These are phyloP conservation scores for Drosophila micromelanica DNA, from an alignment of 1,140 invertebrate genomes.

Conservation along the genomic window DNA sequence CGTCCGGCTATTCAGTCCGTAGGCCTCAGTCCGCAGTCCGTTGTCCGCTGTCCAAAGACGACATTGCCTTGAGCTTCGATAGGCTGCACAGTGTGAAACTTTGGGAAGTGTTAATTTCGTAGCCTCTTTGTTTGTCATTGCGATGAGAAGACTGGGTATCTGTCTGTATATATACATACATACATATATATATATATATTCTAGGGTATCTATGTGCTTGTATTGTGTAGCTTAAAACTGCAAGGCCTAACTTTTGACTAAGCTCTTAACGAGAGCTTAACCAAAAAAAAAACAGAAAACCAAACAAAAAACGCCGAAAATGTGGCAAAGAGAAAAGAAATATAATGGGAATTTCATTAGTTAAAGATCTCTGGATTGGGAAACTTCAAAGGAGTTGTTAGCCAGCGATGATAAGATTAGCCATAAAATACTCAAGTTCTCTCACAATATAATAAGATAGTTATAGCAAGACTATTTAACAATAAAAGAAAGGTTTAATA, in stretches of 20 bases:
- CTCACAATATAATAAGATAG: too few relatives aligned
- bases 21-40: constrained; percentile 11
- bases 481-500: too few relatives aligned
- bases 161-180: not conserved
- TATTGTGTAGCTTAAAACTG: constrained; percentile 37
- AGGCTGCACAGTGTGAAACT: constrained; percentile 44
- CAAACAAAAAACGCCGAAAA: constrained; percentile 16
- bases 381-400: too few relatives aligned
- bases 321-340: not conserved
- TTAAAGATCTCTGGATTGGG: not conserved
- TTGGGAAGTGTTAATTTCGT: constrained; percentile 79
- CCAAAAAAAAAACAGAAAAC: constrained; percentile 38
- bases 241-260: constrained; percentile 59
- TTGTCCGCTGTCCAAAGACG: constrained; percentile 26
- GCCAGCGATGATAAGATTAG: too few relatives aligned
- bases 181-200: constrained; percentile 1
- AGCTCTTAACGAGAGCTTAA: constrained; percentile 56
- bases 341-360: constrained; percentile 43
- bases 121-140: constrained; percentile 73
- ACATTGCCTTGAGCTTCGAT: constrained; percentile 72
- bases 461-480: too few relatives aligned
- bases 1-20: constrained; percentile 16
- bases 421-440: not conserved
- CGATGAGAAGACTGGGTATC: constrained; percentile 3
- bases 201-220: constrained; percentile 1